phyloP scores from a whole-genome alignment of 1,140 invertebrate species.

The Aphis craccivora region DNA sequence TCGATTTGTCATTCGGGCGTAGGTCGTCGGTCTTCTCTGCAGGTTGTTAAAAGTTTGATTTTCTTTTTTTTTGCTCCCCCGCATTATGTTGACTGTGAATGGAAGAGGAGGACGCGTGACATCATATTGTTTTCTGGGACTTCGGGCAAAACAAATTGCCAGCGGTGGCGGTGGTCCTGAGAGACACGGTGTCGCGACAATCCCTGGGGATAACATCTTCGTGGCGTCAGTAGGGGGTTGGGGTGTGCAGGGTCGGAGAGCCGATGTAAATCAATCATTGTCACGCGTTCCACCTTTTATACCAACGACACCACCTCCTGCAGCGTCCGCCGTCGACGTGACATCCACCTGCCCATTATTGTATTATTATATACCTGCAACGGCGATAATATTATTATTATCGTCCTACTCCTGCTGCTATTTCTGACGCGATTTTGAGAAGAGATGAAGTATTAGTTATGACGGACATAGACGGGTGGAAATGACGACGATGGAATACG shows the following conservation, averaged over 20 bases:
- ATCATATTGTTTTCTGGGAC: conserved; percentile 48
- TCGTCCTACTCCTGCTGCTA: not conserved
- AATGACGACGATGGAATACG: not conserved
- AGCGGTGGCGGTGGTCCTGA: not conserved
- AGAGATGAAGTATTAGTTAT: not conserved
- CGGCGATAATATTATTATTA: not conserved
- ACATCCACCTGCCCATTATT: not conserved
- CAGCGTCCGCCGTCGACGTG: not conserved
- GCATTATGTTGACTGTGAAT: too few species aligned
- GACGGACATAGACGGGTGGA: not conserved
- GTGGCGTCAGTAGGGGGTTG: too few species aligned
- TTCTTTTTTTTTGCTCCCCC: not conserved
- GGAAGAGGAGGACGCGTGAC: not conserved
- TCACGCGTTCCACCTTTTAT: not conserved
- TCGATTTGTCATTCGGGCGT: conserved; percentile 45
- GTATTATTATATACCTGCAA: not conserved
- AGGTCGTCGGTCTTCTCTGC: conserved; percentile 7
- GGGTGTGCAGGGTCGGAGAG: not conserved
- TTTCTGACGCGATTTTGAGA: not conserved
- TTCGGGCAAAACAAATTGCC: conserved; percentile 47
- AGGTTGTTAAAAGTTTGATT: conserved; percentile 54
- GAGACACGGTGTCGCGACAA: conserved; percentile 37
- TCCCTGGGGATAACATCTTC: not conserved
- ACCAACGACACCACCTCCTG: not conserved
- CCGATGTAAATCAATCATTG: conserved; percentile 54